Percentiles rank a stretch among this genome's conserved stretches.
Evolutionary conservation across 2,888 invertebrate genomes (phyloP).

Genomic region (Meganola albula): DNA sequence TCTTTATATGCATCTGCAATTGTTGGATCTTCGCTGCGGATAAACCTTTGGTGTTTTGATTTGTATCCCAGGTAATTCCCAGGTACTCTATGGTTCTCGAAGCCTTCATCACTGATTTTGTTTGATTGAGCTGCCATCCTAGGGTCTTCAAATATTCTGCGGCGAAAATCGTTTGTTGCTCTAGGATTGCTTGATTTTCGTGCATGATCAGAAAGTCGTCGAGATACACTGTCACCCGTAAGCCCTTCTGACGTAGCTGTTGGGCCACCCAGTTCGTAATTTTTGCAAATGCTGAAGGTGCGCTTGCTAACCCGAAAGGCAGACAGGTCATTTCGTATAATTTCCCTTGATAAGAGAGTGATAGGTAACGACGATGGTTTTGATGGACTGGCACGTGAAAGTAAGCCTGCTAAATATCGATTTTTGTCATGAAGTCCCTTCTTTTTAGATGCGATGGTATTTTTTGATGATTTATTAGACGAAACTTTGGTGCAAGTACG

Average conservation of each 20-base stretch:
- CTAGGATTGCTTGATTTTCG: constrained; percentile 8
- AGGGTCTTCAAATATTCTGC: constrained; percentile 6
- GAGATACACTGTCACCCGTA: constrained; percentile 13
- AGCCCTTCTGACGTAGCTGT: constrained; percentile 6
- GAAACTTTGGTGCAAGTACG: no score
- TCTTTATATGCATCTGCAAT: neutral
- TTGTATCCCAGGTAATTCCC: constrained; percentile 20
- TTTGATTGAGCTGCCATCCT: constrained; percentile 12
- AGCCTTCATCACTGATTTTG: constrained; percentile 7
- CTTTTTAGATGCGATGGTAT: no score
- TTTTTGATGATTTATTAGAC: no score
- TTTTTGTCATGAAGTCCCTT: constrained; percentile 11
- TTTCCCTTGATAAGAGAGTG: constrained; percentile 5
- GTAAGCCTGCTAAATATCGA: constrained; percentile 15
- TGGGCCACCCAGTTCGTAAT: constrained; percentile 18
- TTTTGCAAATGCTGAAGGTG: constrained; percentile 13
- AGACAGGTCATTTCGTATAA: constrained; percentile 17
- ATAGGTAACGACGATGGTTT: constrained; percentile 10
- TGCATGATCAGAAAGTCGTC: constrained; percentile 16
- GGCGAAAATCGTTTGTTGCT: neutral
- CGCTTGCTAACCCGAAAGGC: constrained; percentile 18
- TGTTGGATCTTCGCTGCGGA: constrained; percentile 9
- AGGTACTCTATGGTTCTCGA: constrained; percentile 15
- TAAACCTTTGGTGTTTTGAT: constrained; percentile 4
- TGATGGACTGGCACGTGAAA: constrained; percentile 11